These are phyloP conservation scores for Semotilus atromaculatus DNA, from an alignment of 2,797 vertebrate species.

Conservation along the genomic window DNA sequence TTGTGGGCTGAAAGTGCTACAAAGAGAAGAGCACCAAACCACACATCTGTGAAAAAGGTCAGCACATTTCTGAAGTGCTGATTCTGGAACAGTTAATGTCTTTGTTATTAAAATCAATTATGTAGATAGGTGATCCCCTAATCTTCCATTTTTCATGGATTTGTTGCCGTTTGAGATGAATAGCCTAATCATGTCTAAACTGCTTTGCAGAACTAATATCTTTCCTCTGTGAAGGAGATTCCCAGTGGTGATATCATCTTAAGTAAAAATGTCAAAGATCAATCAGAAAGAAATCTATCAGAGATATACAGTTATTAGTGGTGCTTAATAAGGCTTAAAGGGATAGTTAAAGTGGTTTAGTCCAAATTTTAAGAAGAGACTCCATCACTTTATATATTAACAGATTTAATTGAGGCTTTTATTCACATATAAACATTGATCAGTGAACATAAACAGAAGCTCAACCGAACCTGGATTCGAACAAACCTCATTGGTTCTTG, in stretches of 20 bases:
- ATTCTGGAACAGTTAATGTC: background rate
- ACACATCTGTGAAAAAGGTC: background rate
- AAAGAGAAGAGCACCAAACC: slow-evolving; percentile 3
- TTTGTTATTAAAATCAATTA: slow-evolving; percentile 33
- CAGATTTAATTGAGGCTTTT: too few relatives aligned
- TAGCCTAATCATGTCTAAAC: slow-evolving; percentile 4
- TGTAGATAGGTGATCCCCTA: background rate
- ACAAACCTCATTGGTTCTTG: too few relatives aligned
- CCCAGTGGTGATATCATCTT: background rate
- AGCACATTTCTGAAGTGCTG: background rate
- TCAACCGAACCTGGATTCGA: too few relatives aligned
- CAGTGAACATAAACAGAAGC: too few relatives aligned
- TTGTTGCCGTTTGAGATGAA: background rate
- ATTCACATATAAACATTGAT: too few relatives aligned
- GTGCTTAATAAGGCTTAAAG: background rate
- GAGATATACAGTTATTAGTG: background rate
- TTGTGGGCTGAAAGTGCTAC: background rate
- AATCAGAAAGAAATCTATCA: slow-evolving; percentile 10
- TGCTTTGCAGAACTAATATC: background rate
- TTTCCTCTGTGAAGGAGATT: background rate
- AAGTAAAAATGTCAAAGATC: slow-evolving; percentile 3
- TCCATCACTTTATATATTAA: too few relatives aligned
- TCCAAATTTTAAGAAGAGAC: too few relatives aligned
- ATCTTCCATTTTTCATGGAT: background rate
- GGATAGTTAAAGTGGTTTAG: too few relatives aligned